Evolutionary conservation across 1,140 invertebrate genomes (phyloP), one percentile per base, ranked within the genome.

Genomic region (Drosophila gunungcola): DNA sequence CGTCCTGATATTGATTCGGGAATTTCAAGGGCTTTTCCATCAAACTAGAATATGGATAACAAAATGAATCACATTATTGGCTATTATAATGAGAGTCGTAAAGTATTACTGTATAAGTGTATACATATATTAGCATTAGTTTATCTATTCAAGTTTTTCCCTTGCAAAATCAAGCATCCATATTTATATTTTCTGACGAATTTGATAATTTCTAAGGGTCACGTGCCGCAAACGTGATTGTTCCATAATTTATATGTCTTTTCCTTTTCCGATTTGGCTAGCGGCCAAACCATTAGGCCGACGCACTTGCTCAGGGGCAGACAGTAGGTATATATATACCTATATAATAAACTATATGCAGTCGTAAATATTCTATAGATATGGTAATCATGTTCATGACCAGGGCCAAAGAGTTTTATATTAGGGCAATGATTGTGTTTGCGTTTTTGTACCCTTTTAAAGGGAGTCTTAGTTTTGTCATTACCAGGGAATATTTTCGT

Each of bases 211-310:
- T 63, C 13, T 2, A 27, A 1, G 34, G 48, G 51, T 78, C 76
- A 83, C 55, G 75, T 79, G 52, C 46, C 45, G 25, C 39, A 57
- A 45, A 63, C 80, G 64, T 83, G 80, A 46, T 75, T 27, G 42
- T 84, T 84, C 73, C 76, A 82, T 79, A 70, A 58, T 60, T 45
- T 70, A 56, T 74, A 41, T 48, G 27, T 43, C 21, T 73, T 51
- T 63, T 73, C 45, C 45, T 52, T 57, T 63, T 32, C 25, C 63
- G 13, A 68, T 34, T 61, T 73, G 67, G 69, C 39, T 10, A 29
- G n/a, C 16, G 10, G 69, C 69, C 69, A 73, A 73, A 46, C 21
- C 27, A 52, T 73, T 13, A 41, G 68, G 27, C 12, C 25, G 46
- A 68, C 60, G 60, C 34, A 48, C 63, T 49, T n/a, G 1, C 5